Percentiles rank a stretch among this genome's conserved stretches.
Conservation (phyloP, 2,113 vertebrate genomes). For the Malaclemys terrapin region DNA sequence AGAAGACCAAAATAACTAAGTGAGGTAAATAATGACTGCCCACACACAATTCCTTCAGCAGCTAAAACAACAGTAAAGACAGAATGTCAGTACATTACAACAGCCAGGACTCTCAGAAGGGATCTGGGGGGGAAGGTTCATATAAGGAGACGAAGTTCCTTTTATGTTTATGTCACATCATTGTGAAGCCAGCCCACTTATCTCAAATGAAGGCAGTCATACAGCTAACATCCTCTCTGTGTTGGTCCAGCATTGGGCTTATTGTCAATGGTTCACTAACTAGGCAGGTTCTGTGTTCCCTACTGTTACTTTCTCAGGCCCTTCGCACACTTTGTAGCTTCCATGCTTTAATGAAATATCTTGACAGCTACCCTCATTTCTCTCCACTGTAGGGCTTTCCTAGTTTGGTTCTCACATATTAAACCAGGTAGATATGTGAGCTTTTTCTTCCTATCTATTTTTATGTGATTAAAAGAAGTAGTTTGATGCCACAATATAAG, state of each 20-base stretch:
- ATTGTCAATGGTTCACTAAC: not conserved
- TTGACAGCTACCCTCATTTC: not conserved
- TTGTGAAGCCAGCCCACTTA: not conserved
- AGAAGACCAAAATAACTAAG: not conserved
- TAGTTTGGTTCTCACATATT: constrained; percentile 30
- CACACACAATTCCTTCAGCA: not conserved
- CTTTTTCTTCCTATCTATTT: constrained; percentile 25
- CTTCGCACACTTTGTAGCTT: not conserved
- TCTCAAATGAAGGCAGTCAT: not conserved
- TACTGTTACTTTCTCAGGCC: not conserved
- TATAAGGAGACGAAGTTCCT: not conserved
- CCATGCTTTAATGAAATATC: not conserved
- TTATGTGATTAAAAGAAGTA: constrained; percentile 39
- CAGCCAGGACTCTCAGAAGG: not conserved
- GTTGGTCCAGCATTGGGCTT: rapidly evolving
- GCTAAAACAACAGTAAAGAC: not conserved
- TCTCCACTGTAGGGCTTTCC: not conserved
- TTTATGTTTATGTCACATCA: rapidly evolving
- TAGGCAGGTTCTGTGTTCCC: not conserved
- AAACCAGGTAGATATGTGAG: constrained; percentile 29
- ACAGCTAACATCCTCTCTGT: not conserved
- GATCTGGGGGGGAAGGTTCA: not conserved
- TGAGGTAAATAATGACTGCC: not conserved
- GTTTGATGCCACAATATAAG: not conserved
- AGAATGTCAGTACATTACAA: not conserved